Evolutionary conservation across 92 coral and sea anemone genomes (phyloP).

Genomic region (Pocillopora meandrina): DNA sequence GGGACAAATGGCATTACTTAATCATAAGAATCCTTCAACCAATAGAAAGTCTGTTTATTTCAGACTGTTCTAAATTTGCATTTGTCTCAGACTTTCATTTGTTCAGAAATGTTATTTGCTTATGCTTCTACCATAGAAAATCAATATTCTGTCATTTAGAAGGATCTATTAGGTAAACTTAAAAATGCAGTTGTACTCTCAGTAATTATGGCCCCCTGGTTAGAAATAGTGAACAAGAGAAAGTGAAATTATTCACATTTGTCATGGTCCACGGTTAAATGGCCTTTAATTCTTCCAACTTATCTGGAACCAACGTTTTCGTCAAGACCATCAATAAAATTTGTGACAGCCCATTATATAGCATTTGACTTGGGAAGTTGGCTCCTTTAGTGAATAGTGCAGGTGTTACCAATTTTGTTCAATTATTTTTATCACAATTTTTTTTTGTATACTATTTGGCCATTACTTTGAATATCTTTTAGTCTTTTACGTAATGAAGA

Average conservation of each 20-base stretch:
- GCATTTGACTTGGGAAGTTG: not conserved
- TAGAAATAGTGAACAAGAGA: not conserved
- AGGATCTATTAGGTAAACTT: slow-evolving; percentile 2
- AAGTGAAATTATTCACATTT: not conserved
- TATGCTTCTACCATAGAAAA: not conserved
- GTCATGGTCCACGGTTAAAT: not conserved
- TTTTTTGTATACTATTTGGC: slow-evolving; percentile 1
- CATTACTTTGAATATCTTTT: slow-evolving; percentile 15
- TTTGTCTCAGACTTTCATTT: slow-evolving; percentile 39
- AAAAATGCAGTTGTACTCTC: not conserved
- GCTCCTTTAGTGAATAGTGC: not conserved
- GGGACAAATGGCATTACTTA: not conserved
- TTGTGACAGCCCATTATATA: not conserved
- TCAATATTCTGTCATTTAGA: slow-evolving; percentile 24
- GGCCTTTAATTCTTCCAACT: not conserved
- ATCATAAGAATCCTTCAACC: slow-evolving; percentile 11
- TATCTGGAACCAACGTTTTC: not conserved
- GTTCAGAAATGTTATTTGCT: slow-evolving; percentile 21
- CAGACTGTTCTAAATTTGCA: slow-evolving; percentile 40
- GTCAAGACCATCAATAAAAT: slow-evolving; percentile 1
- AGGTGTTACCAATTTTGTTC: slow-evolving; percentile 30
- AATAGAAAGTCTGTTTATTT: slow-evolving; percentile 3
- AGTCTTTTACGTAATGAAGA: not conserved
- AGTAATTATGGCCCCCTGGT: not conserved
- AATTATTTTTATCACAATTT: slow-evolving; percentile 21